These are phyloP conservation scores for Thysanoteuthis rhombus DNA, from an alignment of 2,888 invertebrate species.

Conservation along the genomic window DNA sequence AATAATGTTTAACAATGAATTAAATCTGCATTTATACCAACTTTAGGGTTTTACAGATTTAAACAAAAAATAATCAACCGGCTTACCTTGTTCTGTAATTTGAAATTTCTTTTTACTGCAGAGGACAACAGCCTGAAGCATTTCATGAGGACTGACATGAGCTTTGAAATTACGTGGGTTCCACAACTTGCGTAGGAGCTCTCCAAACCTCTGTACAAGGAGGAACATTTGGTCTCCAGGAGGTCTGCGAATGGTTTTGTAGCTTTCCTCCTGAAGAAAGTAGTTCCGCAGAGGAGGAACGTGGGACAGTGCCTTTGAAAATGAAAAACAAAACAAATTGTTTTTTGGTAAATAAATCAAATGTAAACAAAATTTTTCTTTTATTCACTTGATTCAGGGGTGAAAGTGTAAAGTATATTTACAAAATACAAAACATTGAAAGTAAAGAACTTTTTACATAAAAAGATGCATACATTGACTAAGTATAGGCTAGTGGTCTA, in stretches of 20 bases:
- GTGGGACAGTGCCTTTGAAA: slow-evolving; percentile 89
- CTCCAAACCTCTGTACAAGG: slow-evolving; percentile 87
- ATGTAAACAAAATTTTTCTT: too few relatives aligned
- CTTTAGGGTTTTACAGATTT: not conserved
- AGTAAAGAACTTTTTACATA: too few relatives aligned
- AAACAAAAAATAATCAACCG: not conserved
- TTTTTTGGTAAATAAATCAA: too few relatives aligned
- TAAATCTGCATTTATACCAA: not conserved
- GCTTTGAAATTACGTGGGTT: slow-evolving; percentile 99
- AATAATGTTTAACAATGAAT: too few relatives aligned
- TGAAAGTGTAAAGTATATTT: too few relatives aligned
- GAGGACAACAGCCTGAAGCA: slow-evolving; percentile 96
- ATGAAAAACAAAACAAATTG: not conserved
- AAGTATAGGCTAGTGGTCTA: too few relatives aligned
- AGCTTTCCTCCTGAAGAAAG: slow-evolving; percentile 93
- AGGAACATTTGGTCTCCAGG: slow-evolving; percentile 94
- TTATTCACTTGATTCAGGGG: too few relatives aligned
- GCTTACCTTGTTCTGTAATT: slow-evolving; percentile 93
- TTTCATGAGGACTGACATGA: slow-evolving; percentile 99
- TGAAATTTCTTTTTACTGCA: slow-evolving; percentile 98
- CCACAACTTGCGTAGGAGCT: slow-evolving; percentile 96
- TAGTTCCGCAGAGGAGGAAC: slow-evolving; percentile 94
- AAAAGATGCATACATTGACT: too few relatives aligned
- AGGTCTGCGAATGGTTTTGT: slow-evolving; percentile 82
- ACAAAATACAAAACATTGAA: too few relatives aligned